Evolutionary conservation across 2,113 vertebrate species (phyloP).

Genomic region (Hippocampus abdominalis): DNA sequence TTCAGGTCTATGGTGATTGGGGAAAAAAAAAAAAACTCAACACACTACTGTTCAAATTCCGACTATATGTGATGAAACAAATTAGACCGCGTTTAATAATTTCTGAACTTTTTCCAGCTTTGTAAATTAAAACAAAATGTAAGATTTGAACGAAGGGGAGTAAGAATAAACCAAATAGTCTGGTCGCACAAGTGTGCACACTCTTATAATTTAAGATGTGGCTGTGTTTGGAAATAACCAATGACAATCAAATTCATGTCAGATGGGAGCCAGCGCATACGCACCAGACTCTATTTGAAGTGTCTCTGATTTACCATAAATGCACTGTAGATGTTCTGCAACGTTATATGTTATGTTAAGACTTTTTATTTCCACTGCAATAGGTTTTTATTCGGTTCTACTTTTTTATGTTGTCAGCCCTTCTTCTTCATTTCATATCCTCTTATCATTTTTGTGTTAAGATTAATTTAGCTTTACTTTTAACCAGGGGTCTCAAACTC

Average conservation of each 20-base stretch:
- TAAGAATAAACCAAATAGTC: background rate
- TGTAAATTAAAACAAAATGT: background rate
- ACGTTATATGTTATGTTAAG: background rate
- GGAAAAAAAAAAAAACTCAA: background rate
- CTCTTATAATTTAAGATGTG: background rate
- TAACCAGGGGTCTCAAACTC: too few species aligned
- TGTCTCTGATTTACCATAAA: background rate
- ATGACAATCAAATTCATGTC: background rate
- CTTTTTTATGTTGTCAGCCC: too few species aligned
- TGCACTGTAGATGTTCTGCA: background rate
- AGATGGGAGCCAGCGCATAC: background rate
- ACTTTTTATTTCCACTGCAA: too few species aligned
- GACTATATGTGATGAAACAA: background rate
- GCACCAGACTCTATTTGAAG: background rate
- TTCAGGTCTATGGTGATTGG: background rate
- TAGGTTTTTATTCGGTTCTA: background rate
- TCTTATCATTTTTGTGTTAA: too few species aligned
- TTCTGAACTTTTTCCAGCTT: background rate
- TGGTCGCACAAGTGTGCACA: background rate
- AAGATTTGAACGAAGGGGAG: background rate
- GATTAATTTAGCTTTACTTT: too few species aligned
- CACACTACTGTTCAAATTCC: background rate
- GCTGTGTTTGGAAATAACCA: background rate
- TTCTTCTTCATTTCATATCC: too few species aligned
- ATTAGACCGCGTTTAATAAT: background rate